Evolutionary conservation across 2,888 invertebrate genomes (phyloP), one percentile per base, ranked within the genome.

Genomic region (Stratiomys singularior): DNA sequence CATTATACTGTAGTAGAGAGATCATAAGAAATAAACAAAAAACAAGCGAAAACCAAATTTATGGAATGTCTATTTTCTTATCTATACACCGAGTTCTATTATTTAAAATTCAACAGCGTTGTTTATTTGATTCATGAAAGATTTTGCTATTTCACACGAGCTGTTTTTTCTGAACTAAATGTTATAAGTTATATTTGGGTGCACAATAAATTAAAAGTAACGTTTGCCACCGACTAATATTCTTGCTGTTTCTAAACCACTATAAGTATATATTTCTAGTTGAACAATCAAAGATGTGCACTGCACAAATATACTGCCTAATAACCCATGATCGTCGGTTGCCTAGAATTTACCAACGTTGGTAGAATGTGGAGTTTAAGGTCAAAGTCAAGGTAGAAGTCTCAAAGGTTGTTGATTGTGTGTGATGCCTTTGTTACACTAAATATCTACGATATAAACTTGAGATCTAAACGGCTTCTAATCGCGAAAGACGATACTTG

Each of bases 181-280:
- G n/a, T 37, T 37, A 66, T 28, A 66, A 66, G 37, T 66, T 66
- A 37, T 66, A 63, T 28, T 25, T 9, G 66, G 66, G 66, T 66
- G 66, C 28, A 18, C n/a, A 4, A 52, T 52, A 52, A 52, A 52
- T 52, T 15, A 52, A 13, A 52, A 18, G 52, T 52, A 13, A 37
- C 37, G 37, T 37, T 9, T 37, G 37, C 37, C 9, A 37, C 9
- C 37, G 9, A 37, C 37, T 37, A 9, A 9, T 37, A 9, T 37
- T 37, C 5, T 37, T 37, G 37, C 37, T 37, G 37, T 37, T 37
- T 37, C 37, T 37, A 37, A 37, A 37, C 37, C 37, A 37, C 37
- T 37, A 5, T 37, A 37, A 37, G 37, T 37, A 37, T 3, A 37
- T 37, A 9, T 37, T 37, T 37, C 37, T 37, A 37, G 37, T 37